Base-by-base conservation (phyloP, 2,888 invertebrate genomes). In the Ophioninae sp. region DNA sequence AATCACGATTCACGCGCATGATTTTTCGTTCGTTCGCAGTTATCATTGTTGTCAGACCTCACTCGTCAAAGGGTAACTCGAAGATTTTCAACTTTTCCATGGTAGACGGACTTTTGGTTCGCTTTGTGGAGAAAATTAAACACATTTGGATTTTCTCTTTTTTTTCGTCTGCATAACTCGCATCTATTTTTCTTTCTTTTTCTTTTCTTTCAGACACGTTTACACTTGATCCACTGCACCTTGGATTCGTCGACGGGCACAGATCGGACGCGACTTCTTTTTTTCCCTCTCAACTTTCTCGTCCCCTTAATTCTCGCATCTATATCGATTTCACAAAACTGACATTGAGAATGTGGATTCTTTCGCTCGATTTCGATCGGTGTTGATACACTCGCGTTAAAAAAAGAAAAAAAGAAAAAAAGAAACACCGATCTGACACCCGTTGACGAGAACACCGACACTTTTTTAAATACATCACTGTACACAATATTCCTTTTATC, bases 151-250 rank as follows among this genome's bases (percentile, higher is more conserved):
- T 86, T 79, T 88, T 64, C 51, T 68, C 77, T 69, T 81, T 58
- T 77, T 84, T 83, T 84, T 90, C 88, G 85, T 90, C 91, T 91
- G 90, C 91, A 90, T 90, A 90, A 68, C 89, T 89, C 90, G 91
- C 90, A 92, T 92, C 92, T 92, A 92, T 92, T 92, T 90, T 88
- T 88, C 86, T 88, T 39, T 61, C 73, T 82, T 79, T 84, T 79
- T 75, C 65, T 58, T 65, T 71, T 76, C 79, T 80, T 78, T 85
- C 84, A 85, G 86, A 88, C 89, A 92, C 92, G 90, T 65, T 87
- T 91, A 91, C 92, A 91, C 92, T 91, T 87, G 86, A 89, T 90
- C 91, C 92, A 93, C 92, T 92, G 91, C 92, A 93, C 92, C 92
- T 91, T 90, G 86, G 81, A 51, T 82, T 89, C 87, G 88, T 87